Conservation (phyloP, 2,888 invertebrate genomes). For the Chymomyza procnemis region DNA sequence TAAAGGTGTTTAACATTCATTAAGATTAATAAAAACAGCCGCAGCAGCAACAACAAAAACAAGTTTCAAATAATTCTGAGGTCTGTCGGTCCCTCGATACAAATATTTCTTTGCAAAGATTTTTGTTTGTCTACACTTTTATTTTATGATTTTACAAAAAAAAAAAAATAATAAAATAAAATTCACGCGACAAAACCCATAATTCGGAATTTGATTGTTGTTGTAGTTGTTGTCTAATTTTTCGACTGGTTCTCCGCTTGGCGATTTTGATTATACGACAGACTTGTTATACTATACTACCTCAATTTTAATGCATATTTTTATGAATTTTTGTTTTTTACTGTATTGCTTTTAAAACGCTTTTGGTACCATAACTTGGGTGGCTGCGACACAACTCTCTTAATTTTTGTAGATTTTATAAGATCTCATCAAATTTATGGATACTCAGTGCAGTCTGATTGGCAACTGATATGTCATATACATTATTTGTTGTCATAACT, state of each 20-base stretch:
- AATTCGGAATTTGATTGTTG: constrained; percentile 43
- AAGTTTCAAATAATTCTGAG: constrained; percentile 53
- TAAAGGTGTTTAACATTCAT: constrained; percentile 73
- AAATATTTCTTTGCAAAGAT: constrained; percentile 18
- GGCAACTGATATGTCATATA: not conserved
- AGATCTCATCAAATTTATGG: not conserved
- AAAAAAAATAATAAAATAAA: constrained; percentile 32
- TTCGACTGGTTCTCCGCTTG: constrained; percentile 52
- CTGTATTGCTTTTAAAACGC: not conserved
- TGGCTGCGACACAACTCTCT: constrained; percentile 20
- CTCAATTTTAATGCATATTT: constrained; percentile 5
- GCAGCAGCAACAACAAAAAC: constrained; percentile 37
- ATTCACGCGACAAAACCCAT: constrained; percentile 61
- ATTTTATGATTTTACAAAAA: constrained; percentile 13
- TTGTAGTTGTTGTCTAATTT: constrained; percentile 50
- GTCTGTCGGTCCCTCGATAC: constrained; percentile 2
- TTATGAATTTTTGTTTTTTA: constrained; percentile 21
- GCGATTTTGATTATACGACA: constrained; percentile 52
- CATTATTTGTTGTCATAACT: not conserved
- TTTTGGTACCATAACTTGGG: constrained; percentile 30
- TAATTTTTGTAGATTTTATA: constrained; percentile 6
- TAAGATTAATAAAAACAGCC: constrained; percentile 69
- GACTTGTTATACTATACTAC: constrained; percentile 32
- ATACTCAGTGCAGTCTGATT: no score
- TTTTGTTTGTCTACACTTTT: constrained; percentile 22